phyloP scores from a whole-genome alignment of 2,113 vertebrate species.

The Taurulus bubalis region DNA sequence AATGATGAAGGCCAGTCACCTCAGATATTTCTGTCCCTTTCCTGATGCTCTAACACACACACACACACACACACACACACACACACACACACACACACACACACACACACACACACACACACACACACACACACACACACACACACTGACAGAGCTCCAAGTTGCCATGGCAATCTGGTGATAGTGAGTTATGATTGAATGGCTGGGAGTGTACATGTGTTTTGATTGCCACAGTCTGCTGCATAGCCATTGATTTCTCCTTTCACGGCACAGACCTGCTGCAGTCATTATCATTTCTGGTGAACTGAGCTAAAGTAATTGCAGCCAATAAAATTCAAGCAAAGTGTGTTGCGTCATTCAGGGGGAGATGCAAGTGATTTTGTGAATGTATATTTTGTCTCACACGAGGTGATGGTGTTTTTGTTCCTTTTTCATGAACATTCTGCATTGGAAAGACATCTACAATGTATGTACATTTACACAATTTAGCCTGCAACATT shows the following conservation, averaged over 20 bases:
- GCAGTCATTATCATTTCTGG: constrained; percentile 16
- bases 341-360: neutral
- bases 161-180: constrained; percentile 70
- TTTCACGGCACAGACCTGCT: constrained; percentile 33
- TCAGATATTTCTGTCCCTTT: constrained; percentile 40
- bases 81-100: neutral
- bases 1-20: constrained; percentile 35
- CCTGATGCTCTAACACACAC: constrained; percentile 8
- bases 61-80: constrained; percentile 5
- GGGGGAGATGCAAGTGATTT: neutral
- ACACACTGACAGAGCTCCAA: constrained; percentile 17
- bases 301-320: neutral
- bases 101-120: constrained; percentile 7
- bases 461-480: neutral
- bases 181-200: constrained; percentile 60
- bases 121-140: constrained; percentile 1
- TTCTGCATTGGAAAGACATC: neutral
- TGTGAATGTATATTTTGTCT: neutral
- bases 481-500: too few species aligned
- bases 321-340: neutral
- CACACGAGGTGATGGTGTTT: too few species aligned
- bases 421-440: neutral
- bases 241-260: constrained; percentile 31
- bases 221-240: constrained; percentile 47
- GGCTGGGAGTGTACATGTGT: constrained; percentile 31